A percentile compares a stretch with the other conserved stretches of the same genome.
Evolutionary conservation across 2,888 invertebrate genomes (phyloP).

Genomic region (Plemyria rubiginata): DNA sequence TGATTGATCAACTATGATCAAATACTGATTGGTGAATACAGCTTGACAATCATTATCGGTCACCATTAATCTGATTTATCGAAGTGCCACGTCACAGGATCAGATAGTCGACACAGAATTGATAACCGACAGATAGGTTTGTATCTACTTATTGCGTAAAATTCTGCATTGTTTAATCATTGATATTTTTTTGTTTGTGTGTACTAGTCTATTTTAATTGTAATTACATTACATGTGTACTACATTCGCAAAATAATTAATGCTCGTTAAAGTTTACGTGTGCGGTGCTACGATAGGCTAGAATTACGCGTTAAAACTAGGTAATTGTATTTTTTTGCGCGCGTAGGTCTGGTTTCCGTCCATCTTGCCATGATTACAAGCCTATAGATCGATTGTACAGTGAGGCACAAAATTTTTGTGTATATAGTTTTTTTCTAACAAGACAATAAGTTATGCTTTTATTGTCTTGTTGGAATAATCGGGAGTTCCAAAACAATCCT

Average conservation of each 20-base stretch:
- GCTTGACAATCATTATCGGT: not conserved
- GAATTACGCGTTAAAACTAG: conserved; percentile 18
- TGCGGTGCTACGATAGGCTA: conserved; percentile 6
- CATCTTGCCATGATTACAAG: conserved; percentile 18
- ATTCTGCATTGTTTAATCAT: not conserved
- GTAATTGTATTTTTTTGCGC: conserved; percentile 18
- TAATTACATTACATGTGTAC: not conserved
- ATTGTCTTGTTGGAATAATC: too few relatives aligned
- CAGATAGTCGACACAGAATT: too few relatives aligned
- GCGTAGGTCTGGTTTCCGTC: conserved; percentile 34
- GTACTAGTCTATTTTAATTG: not conserved
- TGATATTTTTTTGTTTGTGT: too few relatives aligned
- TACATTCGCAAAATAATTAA: conserved; percentile 15
- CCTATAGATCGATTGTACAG: conserved; percentile 14
- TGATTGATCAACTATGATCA: not conserved
- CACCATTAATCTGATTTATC: not conserved
- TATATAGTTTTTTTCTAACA: not conserved
- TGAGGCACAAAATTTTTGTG: not conserved
- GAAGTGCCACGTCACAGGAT: too few relatives aligned
- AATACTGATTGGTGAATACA: not conserved
- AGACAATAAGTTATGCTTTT: too few relatives aligned
- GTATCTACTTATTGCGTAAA: not conserved
- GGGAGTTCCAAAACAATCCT: too few relatives aligned
- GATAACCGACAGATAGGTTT: not conserved
- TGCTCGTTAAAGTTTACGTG: conserved; percentile 17